phyloP scores from a whole-genome alignment of 2,888 invertebrate genomes.

The Rhamnusium bicolor region DNA sequence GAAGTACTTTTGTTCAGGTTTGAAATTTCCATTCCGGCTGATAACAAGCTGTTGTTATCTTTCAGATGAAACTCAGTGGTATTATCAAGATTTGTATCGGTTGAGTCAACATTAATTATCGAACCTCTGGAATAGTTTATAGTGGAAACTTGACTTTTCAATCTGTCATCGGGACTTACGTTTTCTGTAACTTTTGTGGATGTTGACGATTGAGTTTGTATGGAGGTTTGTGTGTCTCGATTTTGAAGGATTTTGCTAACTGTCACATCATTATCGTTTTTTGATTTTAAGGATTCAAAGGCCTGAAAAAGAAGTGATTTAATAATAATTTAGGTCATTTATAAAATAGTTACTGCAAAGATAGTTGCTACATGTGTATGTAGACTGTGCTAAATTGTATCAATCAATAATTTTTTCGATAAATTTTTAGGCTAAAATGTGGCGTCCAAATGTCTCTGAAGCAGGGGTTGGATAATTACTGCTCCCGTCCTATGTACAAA shows the following conservation, averaged over 20 bases:
- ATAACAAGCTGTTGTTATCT: background rate
- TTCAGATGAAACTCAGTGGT: background rate
- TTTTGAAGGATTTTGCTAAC: constrained; percentile 18
- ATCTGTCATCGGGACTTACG: background rate
- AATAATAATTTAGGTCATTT: background rate
- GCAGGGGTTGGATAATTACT: too few relatives aligned
- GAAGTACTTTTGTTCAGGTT: background rate
- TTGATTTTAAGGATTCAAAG: constrained; percentile 57
- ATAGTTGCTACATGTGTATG: too few relatives aligned
- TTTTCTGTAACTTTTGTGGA: background rate
- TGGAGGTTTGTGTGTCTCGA: constrained; percentile 18
- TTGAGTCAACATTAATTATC: background rate
- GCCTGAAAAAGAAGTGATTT: constrained; percentile 53
- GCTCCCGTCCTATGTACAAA: too few relatives aligned
- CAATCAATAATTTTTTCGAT: too few relatives aligned
- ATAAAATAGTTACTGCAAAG: constrained; percentile 10
- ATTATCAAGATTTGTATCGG: background rate
- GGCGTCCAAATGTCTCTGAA: too few relatives aligned
- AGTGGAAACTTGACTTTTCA: constrained; percentile 7
- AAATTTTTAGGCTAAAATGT: too few relatives aligned
- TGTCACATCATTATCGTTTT: constrained; percentile 38
- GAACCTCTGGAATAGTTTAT: constrained; percentile 30
- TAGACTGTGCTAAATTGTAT: too few relatives aligned
- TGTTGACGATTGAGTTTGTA: background rate
- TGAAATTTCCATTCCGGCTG: background rate